Evolutionary conservation across 2,113 vertebrate species (phyloP).

Genomic region (Typhlomys cinereus): DNA sequence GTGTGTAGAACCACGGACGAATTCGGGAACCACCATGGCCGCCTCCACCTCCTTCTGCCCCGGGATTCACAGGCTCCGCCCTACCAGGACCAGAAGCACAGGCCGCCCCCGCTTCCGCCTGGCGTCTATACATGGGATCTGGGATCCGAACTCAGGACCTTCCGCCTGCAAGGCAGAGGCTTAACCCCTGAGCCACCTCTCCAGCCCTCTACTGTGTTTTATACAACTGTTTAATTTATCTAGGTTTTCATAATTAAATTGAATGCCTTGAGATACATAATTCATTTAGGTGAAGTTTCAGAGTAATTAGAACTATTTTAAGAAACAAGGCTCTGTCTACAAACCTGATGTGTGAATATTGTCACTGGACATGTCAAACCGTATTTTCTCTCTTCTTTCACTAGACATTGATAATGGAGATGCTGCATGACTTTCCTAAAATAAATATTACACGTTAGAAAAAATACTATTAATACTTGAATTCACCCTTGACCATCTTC

Average conservation of each 20-base stretch:
- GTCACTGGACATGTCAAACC: constrained; percentile 14
- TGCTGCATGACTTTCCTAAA: constrained; percentile 75
- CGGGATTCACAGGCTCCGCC: too few relatives aligned
- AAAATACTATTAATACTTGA: not conserved
- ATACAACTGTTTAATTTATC: constrained; percentile 29
- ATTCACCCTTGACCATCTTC: not conserved
- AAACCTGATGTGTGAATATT: constrained; percentile 80
- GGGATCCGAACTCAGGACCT: too few relatives aligned
- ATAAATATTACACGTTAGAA: constrained; percentile 39
- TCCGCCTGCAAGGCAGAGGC: too few relatives aligned
- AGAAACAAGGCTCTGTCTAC: not conserved
- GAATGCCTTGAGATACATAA: not conserved
- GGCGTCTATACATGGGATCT: too few relatives aligned
- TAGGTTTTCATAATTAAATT: not conserved
- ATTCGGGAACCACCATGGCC: too few relatives aligned
- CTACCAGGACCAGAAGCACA: too few relatives aligned
- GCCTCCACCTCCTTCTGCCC: too few relatives aligned
- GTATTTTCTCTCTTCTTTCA: constrained; percentile 54
- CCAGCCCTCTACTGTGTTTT: not conserved
- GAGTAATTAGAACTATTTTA: not conserved
- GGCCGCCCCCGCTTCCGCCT: too few relatives aligned
- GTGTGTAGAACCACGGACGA: too few relatives aligned
- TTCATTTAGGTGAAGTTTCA: not conserved
- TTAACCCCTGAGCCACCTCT: too few relatives aligned
- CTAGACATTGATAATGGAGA: constrained; percentile 70